Base-by-base conservation (phyloP, 2,113 vertebrate genomes). In the Peromyscus leucopus region DNA sequence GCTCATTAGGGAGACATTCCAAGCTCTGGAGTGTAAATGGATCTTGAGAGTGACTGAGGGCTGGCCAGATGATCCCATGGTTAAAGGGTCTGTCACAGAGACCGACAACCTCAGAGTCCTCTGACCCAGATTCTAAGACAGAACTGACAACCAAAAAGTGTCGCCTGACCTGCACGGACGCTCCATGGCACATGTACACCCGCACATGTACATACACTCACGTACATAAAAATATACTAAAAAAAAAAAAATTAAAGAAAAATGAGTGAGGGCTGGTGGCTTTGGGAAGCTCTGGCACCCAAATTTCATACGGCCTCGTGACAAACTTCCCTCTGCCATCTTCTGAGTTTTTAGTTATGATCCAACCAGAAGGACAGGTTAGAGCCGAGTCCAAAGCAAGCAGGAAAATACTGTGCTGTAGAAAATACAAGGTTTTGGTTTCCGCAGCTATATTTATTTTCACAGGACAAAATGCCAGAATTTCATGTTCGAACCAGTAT, bases 401-500 rank as follows among this genome's bases (percentile, higher is more conserved):
- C 75, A 48, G 12, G 33, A 78, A 6, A 59, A 65, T 89, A 89
- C 22, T 89, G 5, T 89, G 83, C 36, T 67, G 13, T 17, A 94
- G 80, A 90, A 97, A 90, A 87, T 61, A 22, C 15, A 90, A 89
- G n/a, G 89, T 61, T 94, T 71, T 74, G 21, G 28, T 91, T 96
- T 96, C 91, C 93, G 28, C 17, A 61, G 71, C 74, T 87, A 65
- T 8, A 72, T 90, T 65, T 96, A 74, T 82, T 92, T 95, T 89
- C 94, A 84, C 26, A 33, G 22, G 71, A 96, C 87, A 97, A 83
- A 85, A 39, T 84, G 75, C 87, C 48, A 91, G 86, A 95, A 80
- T 91, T 90, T 93, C 83, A 90, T 89, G 97, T 97, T 93, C 31
- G 51, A 90, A 89, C 74, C 28, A 87, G 74, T 76, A 94, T 83